Percentiles rank a stretch among this genome's conserved stretches.
These are phyloP conservation scores for Rhodinocichla rosea DNA, from an alignment of 2,113 vertebrate species.

Conservation along the genomic window DNA sequence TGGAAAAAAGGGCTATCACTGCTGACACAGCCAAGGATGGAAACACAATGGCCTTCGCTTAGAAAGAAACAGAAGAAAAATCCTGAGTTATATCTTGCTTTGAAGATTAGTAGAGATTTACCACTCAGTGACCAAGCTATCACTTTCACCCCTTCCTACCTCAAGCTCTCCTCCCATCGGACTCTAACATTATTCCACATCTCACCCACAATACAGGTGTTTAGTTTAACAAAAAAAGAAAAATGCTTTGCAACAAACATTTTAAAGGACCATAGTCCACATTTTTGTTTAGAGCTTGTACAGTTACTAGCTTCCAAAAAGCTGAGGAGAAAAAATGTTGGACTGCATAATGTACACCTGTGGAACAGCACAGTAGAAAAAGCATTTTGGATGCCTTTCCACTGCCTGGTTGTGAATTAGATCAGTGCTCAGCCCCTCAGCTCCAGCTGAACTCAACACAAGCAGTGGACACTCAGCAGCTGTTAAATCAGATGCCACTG, in stretches of 20 bases:
- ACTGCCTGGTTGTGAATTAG: background rate
- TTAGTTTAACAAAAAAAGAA: background rate
- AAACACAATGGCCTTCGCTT: constrained; percentile 63
- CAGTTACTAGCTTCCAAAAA: constrained; percentile 3
- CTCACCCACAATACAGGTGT: background rate
- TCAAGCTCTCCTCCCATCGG: background rate
- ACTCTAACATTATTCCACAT: background rate
- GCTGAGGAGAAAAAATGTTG: background rate
- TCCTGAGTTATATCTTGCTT: constrained; percentile 58
- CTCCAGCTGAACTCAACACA: constrained; percentile 3
- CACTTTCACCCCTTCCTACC: constrained; percentile 31
- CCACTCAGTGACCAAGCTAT: constrained; percentile 33
- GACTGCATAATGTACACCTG: background rate
- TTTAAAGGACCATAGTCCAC: background rate
- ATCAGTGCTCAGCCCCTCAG: background rate
- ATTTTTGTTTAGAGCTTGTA: background rate
- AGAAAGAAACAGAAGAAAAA: constrained; percentile 70
- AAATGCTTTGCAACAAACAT: background rate
- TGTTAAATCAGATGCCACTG: constrained; percentile 7
- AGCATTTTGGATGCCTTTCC: background rate
- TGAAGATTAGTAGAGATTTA: constrained; percentile 69
- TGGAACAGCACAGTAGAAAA: background rate
- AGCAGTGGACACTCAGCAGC: background rate
- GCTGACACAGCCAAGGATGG: constrained; percentile 69
- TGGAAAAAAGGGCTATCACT: constrained; percentile 57